These are phyloP conservation scores for Nibea coibor DNA, from an alignment of 2,113 vertebrate species.

Conservation along the genomic window DNA sequence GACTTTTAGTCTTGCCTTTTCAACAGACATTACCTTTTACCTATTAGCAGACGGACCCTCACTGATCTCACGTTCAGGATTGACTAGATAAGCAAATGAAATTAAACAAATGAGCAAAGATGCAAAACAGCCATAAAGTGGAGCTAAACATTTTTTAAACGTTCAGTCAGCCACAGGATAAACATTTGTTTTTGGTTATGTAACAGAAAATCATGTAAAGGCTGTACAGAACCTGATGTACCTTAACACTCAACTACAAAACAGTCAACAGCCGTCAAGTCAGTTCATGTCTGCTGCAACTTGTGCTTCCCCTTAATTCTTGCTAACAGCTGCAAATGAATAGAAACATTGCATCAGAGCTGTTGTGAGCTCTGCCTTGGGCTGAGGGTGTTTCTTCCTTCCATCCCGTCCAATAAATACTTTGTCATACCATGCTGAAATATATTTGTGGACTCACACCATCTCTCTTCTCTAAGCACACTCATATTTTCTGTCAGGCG, in stretches of 20 bases:
- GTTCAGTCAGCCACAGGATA: no score
- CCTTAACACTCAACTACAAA: not conserved
- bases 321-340: not conserved
- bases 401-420: not conserved
- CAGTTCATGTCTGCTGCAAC: not conserved
- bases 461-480: not conserved
- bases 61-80: slow-evolving; percentile 3
- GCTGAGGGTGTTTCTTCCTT: slow-evolving; percentile 5
- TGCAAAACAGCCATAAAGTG: not conserved
- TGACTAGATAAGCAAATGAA: not conserved
- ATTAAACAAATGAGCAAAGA: not conserved
- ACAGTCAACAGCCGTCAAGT: not conserved
- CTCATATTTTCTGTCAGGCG: not conserved
- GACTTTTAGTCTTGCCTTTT: no score
- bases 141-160: not conserved
- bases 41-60: not conserved
- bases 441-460: not conserved
- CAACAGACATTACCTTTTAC: no score
- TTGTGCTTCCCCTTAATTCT: not conserved
- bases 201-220: not conserved
- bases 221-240: not conserved
- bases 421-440: not conserved
- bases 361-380: slow-evolving; percentile 8
- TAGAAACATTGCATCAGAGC: slow-evolving; percentile 15
- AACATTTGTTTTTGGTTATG: not conserved